Base-by-base conservation (phyloP, 2,888 invertebrate genomes). In the Pristionchus arcanus region DNA sequence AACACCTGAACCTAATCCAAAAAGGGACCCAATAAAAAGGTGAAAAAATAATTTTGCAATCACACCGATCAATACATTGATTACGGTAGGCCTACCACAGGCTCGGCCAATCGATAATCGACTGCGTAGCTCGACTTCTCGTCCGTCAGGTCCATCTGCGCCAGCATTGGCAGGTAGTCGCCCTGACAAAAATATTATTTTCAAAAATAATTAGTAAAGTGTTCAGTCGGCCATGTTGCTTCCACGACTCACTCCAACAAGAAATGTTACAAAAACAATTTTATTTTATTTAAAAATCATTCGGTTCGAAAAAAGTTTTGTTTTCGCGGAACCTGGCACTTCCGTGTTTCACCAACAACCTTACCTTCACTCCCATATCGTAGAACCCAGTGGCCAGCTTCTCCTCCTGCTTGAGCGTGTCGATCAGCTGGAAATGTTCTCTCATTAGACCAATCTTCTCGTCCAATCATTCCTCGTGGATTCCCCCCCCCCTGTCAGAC, bases 91-190 rank as follows among this genome's bases (percentile, higher is more conserved):
- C 94, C 92, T 89, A 96, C 96, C 92, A 95, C 94, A 77, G 99
- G 97, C 0, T 98, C 97, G 0, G 97, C 97, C 95, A 99, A 98
- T 91, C 99, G 96, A 91, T 98, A 97, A 95, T 99, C 99, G 91
- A 99, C 97, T 0, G 98, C 98, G 95, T 98, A 98, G 90, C 87
- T 96, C 96, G 91, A 95, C 95, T 93, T 95, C 83, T 95, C 95
- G 42, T 95, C 95, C 13, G 93, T 91, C 71, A 96, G 93, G 92
- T 96, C 96, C 86, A 96, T 91, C 88, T 95, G 95, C 84, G 96
- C 94, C 55, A 96, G 91, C 84, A 95, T 94, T 25, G 95, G 94
- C 53, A 96, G 91, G 81, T 96, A 95, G 34, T 95, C 95, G 13
- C 96, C 94, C 95, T 95, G 92, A 85, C 91, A 90, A 31, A 42